Evolutionary conservation across 2,797 vertebrate species (phyloP).

Genomic region (Lutra lutra): DNA sequence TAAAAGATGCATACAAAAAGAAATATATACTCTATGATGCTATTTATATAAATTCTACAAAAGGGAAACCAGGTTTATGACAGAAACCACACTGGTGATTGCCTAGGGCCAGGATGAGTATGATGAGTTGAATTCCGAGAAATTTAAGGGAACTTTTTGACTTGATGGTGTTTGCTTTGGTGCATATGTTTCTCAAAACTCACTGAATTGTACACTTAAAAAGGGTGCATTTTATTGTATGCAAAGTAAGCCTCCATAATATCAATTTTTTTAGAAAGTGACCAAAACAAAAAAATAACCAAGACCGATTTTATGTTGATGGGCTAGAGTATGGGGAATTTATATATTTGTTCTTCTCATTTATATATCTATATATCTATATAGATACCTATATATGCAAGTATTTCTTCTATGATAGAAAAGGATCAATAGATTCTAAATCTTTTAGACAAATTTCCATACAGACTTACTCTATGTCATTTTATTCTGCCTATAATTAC

Average conservation of each 20-base stretch:
- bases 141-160: background rate
- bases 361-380: background rate
- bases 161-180: background rate
- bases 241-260: background rate
- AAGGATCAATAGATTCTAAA: background rate
- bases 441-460: background rate
- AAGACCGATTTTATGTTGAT: background rate
- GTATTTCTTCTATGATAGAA: background rate
- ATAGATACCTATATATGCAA: background rate
- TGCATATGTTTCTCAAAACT: background rate
- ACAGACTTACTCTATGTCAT: background rate
- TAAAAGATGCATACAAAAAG: background rate
- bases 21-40: background rate
- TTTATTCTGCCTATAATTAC: background rate
- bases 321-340: background rate
- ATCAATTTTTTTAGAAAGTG: background rate
- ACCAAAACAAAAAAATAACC: background rate
- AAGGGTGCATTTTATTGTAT: background rate
- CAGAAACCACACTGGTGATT: background rate
- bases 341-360: background rate
- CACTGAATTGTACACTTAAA: background rate
- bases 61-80: background rate
- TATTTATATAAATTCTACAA: background rate
- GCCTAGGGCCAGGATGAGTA: background rate
- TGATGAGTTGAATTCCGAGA: background rate